Percentiles rank a stretch among this genome's conserved stretches.
These are phyloP conservation scores for Alexandromys fortis DNA, from an alignment of 2,113 vertebrate genomes.

Conservation along the genomic window DNA sequence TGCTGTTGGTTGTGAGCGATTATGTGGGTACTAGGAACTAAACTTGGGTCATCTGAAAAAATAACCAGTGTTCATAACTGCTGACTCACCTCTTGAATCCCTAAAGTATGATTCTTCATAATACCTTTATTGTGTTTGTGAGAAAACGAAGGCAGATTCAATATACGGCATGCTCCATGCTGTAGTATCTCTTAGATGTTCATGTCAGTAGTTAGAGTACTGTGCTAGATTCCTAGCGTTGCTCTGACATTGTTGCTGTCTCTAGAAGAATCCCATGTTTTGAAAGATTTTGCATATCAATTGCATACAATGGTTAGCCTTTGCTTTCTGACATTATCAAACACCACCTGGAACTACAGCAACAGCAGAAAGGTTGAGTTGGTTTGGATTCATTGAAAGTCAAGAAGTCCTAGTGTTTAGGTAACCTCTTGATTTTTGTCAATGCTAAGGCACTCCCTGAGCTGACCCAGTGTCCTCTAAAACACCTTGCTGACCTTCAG, in stretches of 20 bases:
- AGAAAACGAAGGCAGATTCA: neutral
- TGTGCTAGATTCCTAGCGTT: neutral
- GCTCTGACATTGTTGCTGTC: neutral
- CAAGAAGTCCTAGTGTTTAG: slow-evolving; percentile 17
- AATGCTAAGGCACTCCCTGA: neutral
- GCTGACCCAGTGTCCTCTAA: neutral
- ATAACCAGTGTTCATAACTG: neutral
- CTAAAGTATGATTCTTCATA: neutral
- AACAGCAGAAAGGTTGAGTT: slow-evolving; percentile 19
- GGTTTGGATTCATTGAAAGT: slow-evolving; percentile 46
- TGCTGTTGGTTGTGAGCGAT: neutral
- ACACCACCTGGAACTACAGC: neutral
- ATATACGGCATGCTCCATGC: neutral
- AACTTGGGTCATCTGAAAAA: neutral
- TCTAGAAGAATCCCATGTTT: neutral
- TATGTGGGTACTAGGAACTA: neutral
- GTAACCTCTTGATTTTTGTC: neutral
- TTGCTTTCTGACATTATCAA: slow-evolving; percentile 16
- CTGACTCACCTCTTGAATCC: neutral
- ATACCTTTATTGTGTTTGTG: neutral
- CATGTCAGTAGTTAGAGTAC: neutral
- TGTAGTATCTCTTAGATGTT: neutral
- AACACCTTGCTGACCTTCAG: slow-evolving; percentile 29
- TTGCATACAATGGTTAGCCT: neutral
- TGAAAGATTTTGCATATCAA: slow-evolving; percentile 44